Conservation (phyloP, 1,140 invertebrate species). For the Tetramorium simillimum region DNA sequence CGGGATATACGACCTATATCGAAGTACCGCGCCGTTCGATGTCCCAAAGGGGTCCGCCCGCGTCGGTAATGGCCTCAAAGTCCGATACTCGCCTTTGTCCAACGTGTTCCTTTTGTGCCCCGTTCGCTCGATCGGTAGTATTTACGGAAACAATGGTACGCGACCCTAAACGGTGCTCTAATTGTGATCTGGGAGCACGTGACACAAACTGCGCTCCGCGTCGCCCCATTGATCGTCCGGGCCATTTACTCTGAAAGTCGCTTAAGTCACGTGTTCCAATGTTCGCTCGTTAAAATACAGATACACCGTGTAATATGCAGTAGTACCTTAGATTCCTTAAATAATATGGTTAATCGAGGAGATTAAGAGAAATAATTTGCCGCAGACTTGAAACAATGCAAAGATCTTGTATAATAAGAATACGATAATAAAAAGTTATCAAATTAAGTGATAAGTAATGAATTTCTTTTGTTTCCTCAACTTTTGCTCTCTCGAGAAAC, state of each 20-base stretch:
- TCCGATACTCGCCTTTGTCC: constrained; percentile 60
- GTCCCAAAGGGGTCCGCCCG: constrained; percentile 9
- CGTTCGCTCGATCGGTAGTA: constrained; percentile 60
- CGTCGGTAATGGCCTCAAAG: constrained; percentile 29
- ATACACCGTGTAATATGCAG: background rate
- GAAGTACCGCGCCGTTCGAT: background rate
- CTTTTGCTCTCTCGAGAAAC: background rate
- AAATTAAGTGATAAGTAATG: constrained; percentile 13
- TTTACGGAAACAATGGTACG: constrained; percentile 64
- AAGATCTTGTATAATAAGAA: background rate
- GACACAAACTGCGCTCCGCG: constrained; percentile 6
- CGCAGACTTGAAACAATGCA: background rate
- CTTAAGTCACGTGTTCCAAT: background rate
- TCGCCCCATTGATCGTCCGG: background rate
- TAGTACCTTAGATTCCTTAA: background rate
- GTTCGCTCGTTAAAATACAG: constrained; percentile 38
- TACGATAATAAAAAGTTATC: background rate
- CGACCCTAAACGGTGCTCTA: constrained; percentile 56
- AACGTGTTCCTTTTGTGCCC: constrained; percentile 57
- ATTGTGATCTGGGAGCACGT: constrained; percentile 48
- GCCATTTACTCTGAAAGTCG: constrained; percentile 16
- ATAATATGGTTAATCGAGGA: background rate
- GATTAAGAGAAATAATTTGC: background rate
- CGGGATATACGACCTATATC: constrained; percentile 18
- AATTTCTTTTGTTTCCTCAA: background rate